Percentiles rank a stretch among this genome's conserved stretches.
Evolutionary conservation across 2,888 invertebrate genomes (phyloP).

Genomic region (Dusona sp.): DNA sequence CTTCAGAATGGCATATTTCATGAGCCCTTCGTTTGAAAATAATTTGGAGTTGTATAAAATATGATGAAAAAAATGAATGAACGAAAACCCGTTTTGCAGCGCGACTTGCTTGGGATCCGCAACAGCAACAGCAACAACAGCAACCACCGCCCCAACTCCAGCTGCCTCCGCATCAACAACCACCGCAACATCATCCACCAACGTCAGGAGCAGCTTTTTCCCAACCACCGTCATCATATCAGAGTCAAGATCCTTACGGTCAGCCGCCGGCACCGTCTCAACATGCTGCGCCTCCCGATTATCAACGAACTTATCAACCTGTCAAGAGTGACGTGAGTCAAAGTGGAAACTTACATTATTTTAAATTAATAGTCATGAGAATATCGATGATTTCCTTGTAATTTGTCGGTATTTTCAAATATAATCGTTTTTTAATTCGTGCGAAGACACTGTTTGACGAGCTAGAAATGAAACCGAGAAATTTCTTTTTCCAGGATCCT

Average conservation of each 20-base stretch:
- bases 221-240: constrained; percentile 73
- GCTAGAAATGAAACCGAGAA: background rate
- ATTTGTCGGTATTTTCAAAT: background rate
- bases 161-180: constrained; percentile 68
- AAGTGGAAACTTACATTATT: background rate
- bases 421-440: no score
- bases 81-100: constrained; percentile 65
- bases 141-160: constrained; percentile 52
- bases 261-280: constrained; percentile 72
- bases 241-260: constrained; percentile 75
- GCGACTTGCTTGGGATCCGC: constrained; percentile 80
- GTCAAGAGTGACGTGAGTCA: constrained; percentile 80
- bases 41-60: background rate
- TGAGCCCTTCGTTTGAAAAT: background rate
- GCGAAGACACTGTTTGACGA: background rate
- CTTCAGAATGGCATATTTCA: no score
- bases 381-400: constrained; percentile 35
- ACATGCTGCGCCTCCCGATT: constrained; percentile 71
- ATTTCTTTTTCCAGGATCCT: constrained; percentile 77
- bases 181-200: constrained; percentile 67
- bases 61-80: background rate
- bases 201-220: constrained; percentile 61
- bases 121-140: constrained; percentile 74
- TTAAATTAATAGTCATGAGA: background rate
- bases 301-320: constrained; percentile 77